Conservation (phyloP, 2,797 vertebrate species). For the Peromyscus melanophrys region DNA sequence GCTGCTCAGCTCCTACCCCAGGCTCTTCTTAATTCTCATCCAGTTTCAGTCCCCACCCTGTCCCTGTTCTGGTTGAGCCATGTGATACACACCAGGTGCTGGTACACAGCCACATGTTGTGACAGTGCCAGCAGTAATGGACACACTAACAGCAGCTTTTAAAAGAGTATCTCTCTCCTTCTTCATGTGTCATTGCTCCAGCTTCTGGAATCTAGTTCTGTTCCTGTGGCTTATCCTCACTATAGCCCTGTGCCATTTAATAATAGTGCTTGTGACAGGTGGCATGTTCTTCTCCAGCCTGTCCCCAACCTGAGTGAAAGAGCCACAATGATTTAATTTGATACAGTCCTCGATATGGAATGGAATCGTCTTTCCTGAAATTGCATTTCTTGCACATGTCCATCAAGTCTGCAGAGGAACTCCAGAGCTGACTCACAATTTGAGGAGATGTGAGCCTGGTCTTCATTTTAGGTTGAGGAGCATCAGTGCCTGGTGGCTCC, state of each 20-base stretch:
- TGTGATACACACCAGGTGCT: no score
- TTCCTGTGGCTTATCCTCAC: background rate
- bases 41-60: background rate
- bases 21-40: background rate
- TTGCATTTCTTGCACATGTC: background rate
- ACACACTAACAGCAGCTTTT: background rate
- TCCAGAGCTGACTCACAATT: conserved; percentile 52
- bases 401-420: conserved; percentile 34
- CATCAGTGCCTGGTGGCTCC: conserved; percentile 63
- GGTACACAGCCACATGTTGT: background rate
- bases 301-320: background rate
- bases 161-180: background rate
- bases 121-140: background rate
- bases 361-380: conserved; percentile 22
- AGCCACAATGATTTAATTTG: conserved; percentile 10
- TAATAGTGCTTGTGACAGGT: background rate
- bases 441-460: conserved; percentile 33
- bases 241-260: background rate
- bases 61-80: background rate
- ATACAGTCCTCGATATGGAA: background rate
- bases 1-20: background rate
- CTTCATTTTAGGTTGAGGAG: conserved; percentile 53
- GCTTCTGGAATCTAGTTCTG: background rate
- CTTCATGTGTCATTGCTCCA: background rate
- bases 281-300: background rate